Conservation (phyloP, 2,888 invertebrate genomes). For the Drosophila atripex region DNA sequence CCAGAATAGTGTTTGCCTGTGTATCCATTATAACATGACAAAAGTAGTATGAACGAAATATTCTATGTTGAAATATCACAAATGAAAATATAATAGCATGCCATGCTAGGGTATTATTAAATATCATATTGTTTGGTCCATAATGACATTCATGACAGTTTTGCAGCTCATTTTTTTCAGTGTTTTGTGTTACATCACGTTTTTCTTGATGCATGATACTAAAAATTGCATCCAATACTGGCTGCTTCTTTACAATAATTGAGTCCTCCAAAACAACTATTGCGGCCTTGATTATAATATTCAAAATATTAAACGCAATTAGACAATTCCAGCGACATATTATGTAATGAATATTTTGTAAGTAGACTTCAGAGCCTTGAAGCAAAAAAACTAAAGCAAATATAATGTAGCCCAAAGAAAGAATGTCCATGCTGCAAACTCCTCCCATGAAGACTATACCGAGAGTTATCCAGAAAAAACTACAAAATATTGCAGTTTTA, state of each 20-base stretch:
- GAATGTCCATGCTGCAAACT: conserved; percentile 95
- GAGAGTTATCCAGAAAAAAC: conserved; percentile 97
- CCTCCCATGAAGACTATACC: conserved; percentile 98
- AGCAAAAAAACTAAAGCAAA: conserved; percentile 98
- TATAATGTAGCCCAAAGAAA: conserved; percentile 97
- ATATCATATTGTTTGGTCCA: conserved; percentile 80
- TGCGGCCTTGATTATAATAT: conserved; percentile 93
- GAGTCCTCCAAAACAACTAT: conserved; percentile 97
- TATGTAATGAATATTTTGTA: conserved; percentile 93
- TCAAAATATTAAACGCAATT: conserved; percentile 94
- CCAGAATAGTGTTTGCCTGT: conserved; percentile 96
- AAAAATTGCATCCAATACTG: conserved; percentile 49
- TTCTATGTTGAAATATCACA: conserved; percentile 93
- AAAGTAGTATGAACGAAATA: conserved; percentile 98
- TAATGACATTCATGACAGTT: conserved; percentile 33
- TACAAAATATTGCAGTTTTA: conserved; percentile 93
- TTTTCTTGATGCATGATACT: conserved; percentile 43
- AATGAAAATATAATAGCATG: conserved; percentile 97
- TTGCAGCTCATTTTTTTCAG: neutral
- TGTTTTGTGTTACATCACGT: neutral
- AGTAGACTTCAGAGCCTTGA: conserved; percentile 98
- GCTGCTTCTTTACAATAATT: conserved; percentile 24
- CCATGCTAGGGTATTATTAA: conserved; percentile 90
- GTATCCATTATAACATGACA: conserved; percentile 97
- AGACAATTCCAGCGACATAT: conserved; percentile 94